Evolutionary conservation across 1,140 invertebrate species (phyloP), one percentile per base, ranked within the genome.

Genomic region (Plodia interpunctella): DNA sequence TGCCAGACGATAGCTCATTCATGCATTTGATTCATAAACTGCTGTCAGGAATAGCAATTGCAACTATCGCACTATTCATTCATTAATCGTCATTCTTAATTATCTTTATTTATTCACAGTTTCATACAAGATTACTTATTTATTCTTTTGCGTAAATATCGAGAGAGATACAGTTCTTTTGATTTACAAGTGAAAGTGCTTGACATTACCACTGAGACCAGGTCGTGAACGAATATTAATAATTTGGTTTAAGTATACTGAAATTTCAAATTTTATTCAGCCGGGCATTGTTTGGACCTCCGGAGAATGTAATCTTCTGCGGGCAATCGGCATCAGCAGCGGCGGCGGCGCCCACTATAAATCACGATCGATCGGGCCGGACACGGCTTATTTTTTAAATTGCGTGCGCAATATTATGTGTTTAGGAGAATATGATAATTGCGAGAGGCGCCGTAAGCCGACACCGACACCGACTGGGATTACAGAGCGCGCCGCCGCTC

Each of bases 371-470:
- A 79, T 25, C 21, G 30, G 75, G 65, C 71, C 78, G 78, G 79
- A 81, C 80, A 74, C 76, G 65, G 74, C 78, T 82, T 86, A 86
- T 88, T 87, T 88, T 83, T 85, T 78, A 88, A 86, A 88, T 87
- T 87, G 86, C 86, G 78, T 81, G 80, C 80, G 79, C 81, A 82
- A 82, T 87, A 87, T 87, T 83, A 87, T 84, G 83, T 87, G 86
- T 88, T 88, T 88, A 88, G 86, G 83, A 80, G 82, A 87, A 88
- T 87, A 87, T 88, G 82, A 88, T 88, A 88, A 88, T 88, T 88
- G 83, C 82, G 72, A 64, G 81, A 87, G 85, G 83, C 85, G 83
- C 85, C 83, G 82, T 83, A 87, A 88, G 74, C 76, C 80, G 82
- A 87, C 77, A 88, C 79, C 81, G 78, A 65, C 80, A 70, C n/a